Evolutionary conservation across 1,140 invertebrate species (phyloP).

Genomic region (Sitophilus oryzae): DNA sequence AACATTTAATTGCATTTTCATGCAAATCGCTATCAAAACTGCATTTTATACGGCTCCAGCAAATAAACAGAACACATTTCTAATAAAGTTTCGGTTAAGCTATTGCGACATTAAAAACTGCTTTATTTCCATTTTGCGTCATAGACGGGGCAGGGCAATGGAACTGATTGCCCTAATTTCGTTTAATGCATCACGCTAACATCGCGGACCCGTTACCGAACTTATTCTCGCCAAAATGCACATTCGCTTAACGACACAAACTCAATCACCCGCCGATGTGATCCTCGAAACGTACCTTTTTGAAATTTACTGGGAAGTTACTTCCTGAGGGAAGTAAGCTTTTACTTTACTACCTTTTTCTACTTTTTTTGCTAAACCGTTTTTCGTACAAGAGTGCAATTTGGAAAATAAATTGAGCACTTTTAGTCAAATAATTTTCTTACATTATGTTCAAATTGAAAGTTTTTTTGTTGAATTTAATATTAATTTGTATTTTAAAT

Average conservation of each 20-base stretch:
- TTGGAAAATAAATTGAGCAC: too few relatives aligned
- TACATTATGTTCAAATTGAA: too few relatives aligned
- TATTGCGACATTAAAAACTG: neutral
- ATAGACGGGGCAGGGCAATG: neutral
- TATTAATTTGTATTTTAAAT: too few relatives aligned
- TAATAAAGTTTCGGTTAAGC: neutral
- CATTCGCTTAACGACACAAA: conserved; percentile 18
- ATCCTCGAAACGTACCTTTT: conserved; percentile 13
- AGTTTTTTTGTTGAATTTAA: too few relatives aligned
- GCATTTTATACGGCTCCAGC: too few relatives aligned
- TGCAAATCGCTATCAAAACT: too few relatives aligned
- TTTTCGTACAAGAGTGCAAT: too few relatives aligned
- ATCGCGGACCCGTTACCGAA: neutral
- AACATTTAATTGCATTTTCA: too few relatives aligned
- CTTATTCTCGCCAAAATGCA: conserved; percentile 7
- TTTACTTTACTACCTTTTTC: too few relatives aligned
- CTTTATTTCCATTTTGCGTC: neutral
- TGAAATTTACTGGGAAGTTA: conserved; percentile 11
- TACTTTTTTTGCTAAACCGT: too few relatives aligned
- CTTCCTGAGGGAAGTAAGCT: neutral
- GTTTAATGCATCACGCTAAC: neutral
- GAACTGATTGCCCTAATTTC: neutral
- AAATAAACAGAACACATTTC: too few relatives aligned
- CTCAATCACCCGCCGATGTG: conserved; percentile 20
- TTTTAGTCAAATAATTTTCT: too few relatives aligned